Evolutionary conservation across 1,140 invertebrate genomes (phyloP), one percentile per base, ranked within the genome.

Genomic region (Macrobrachium nipponense): DNA sequence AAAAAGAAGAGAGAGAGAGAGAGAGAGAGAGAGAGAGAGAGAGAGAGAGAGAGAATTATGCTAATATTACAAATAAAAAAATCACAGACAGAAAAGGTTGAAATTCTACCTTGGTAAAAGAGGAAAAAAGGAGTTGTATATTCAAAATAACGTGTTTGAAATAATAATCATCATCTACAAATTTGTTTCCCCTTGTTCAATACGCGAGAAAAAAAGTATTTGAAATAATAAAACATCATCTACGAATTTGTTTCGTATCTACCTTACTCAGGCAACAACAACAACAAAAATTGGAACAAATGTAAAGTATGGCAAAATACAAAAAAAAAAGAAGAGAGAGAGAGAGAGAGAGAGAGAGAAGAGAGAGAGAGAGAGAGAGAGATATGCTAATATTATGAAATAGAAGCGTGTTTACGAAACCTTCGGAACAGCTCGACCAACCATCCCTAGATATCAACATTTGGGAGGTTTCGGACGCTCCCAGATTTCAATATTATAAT

Each of bases 401-500:
- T 6, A 51, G 51, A 51, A 51, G 51, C 5, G 51, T 51, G 51
- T 51, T 51, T 51, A 51, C 51, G 51, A 51, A 51, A 51, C 64
- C 18, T 15, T 66, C 8, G 8, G 62, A 66, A 66, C 68, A 27
- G 12, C 68, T n/a, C 68, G 5, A 27, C 14, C 5, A 17, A 27
- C 14, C 5, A 70, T 23, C 51, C 62, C 36, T 58, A 23, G 20
- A 27, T 18, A 36, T 14, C 66, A 44, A 66, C 51, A 77, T 73
- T 73, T 76, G 82, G 77, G 17, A 20, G 36, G 83, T 64, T 73
- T 86, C 83, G 83, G 72, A 86, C 83, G 61, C n/a, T 17, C 44
- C 83, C 83, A 86, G 83, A 86, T 86, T 86, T 86, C 83, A 86
- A 86, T 86, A 86, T 86, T 86, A 86, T 86, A 86, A 86, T 86